These are phyloP conservation scores for Bombus pyrosoma DNA, from an alignment of 1,140 invertebrate species.

Conservation along the genomic window DNA sequence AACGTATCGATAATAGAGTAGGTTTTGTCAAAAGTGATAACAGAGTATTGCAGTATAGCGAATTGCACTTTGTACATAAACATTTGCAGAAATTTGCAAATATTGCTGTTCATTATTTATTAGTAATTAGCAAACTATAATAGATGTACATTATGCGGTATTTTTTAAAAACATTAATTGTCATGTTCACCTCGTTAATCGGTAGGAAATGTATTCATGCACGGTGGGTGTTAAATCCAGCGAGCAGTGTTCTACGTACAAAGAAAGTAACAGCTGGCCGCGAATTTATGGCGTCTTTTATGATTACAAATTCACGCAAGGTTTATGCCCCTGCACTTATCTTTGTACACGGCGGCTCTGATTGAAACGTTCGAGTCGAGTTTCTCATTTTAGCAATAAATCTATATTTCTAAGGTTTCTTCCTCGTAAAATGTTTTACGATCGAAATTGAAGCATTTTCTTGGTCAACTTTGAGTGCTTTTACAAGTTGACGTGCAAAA, in stretches of 20 bases:
- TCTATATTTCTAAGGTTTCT: slow-evolving; percentile 1
- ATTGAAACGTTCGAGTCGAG: neutral
- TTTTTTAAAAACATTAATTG: neutral
- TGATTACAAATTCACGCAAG: slow-evolving; percentile 8
- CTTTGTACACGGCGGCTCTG: neutral
- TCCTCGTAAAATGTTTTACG: neutral
- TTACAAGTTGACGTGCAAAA: neutral
- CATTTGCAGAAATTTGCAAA: no score
- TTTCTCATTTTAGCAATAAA: slow-evolving; percentile 11
- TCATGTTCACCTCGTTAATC: neutral
- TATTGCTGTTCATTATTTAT: no score
- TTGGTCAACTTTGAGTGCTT: neutral
- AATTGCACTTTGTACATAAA: no score
- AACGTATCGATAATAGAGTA: neutral
- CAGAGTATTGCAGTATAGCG: no score
- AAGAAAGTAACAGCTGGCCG: slow-evolving; percentile 9
- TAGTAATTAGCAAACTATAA: no score
- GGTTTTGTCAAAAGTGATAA: neutral
- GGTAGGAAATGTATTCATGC: neutral
- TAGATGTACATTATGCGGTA: neutral
- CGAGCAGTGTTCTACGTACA: neutral
- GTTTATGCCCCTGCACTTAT: slow-evolving; percentile 14
- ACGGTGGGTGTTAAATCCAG: neutral
- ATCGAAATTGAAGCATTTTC: neutral
- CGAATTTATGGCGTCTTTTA: slow-evolving; percentile 15